These are phyloP conservation scores for Ectemnius lituratus DNA, from an alignment of 2,888 invertebrate genomes.

Conservation along the genomic window DNA sequence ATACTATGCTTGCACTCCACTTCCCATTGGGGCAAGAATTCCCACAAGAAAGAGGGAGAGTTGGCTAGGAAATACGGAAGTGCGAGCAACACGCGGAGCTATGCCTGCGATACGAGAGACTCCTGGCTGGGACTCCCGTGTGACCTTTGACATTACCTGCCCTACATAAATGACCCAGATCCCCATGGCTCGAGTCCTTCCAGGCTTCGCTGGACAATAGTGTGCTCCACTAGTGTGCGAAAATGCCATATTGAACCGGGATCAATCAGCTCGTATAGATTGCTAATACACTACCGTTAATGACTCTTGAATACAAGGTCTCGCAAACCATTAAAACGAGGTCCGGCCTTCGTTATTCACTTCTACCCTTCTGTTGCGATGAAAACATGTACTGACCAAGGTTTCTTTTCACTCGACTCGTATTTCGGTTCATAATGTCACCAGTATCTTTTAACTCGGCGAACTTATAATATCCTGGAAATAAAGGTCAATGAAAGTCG, in stretches of 20 bases:
- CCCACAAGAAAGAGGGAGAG: too few species aligned
- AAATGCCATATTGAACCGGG: slow-evolving; percentile 29
- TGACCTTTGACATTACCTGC: slow-evolving; percentile 64
- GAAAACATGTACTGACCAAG: too few species aligned
- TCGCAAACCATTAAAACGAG: not conserved
- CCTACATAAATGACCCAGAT: slow-evolving; percentile 61
- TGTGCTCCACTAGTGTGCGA: slow-evolving; percentile 36
- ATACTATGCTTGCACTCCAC: too few species aligned
- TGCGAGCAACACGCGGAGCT: slow-evolving; percentile 24
- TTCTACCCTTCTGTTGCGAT: too few species aligned
- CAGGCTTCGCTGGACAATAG: slow-evolving; percentile 47
- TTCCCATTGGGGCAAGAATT: too few species aligned
- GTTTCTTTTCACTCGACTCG: too few species aligned
- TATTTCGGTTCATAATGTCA: too few species aligned
- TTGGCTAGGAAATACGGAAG: slow-evolving; percentile 4
- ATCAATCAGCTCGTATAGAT: slow-evolving; percentile 17
- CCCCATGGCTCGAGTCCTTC: slow-evolving; percentile 45
- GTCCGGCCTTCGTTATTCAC: too few species aligned
- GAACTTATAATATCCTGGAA: too few species aligned
- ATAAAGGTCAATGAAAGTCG: too few species aligned
- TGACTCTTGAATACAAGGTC: not conserved
- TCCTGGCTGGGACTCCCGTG: slow-evolving; percentile 33
- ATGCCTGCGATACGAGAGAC: slow-evolving; percentile 13
- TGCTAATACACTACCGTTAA: slow-evolving; percentile 14
- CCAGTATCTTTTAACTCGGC: too few species aligned